phyloP scores from a whole-genome alignment of 2,888 invertebrate species.

The Geophilus truncorum region DNA sequence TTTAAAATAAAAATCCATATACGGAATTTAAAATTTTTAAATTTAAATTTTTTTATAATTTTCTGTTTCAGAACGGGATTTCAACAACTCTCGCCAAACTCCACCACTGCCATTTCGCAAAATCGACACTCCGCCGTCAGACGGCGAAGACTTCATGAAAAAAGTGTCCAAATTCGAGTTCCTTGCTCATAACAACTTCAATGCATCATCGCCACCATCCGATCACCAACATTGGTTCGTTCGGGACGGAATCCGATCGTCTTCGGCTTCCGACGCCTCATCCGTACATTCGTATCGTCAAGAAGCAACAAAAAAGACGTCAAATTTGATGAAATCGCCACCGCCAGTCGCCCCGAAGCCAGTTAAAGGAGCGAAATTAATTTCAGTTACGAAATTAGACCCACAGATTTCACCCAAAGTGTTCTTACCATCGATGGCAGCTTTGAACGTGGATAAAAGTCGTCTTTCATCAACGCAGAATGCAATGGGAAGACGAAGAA shows the following conservation, averaged over 20 bases:
- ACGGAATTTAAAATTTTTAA: too few species aligned
- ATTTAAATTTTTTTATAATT: not conserved
- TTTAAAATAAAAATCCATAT: too few species aligned
- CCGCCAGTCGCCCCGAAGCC: not conserved
- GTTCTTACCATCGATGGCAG: slow-evolving; percentile 69
- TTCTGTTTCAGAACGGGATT: too few species aligned
- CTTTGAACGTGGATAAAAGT: slow-evolving; percentile 46
- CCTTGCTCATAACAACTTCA: slow-evolving; percentile 57
- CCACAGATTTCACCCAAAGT: slow-evolving; percentile 64
- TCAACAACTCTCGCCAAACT: not conserved
- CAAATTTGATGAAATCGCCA: not conserved
- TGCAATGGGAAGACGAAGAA: slow-evolving; percentile 34
- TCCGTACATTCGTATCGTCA: not conserved
- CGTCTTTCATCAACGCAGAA: slow-evolving; percentile 39
- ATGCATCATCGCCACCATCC: slow-evolving; percentile 35
- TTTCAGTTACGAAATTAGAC: slow-evolving; percentile 32
- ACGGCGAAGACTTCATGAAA: slow-evolving; percentile 60
- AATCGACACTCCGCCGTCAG: slow-evolving; percentile 41
- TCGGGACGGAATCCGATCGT: slow-evolving; percentile 37
- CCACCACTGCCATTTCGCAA: not conserved
- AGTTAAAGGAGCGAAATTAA: not conserved
- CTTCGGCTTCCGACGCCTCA: slow-evolving; percentile 2
- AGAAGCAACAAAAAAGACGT: not conserved
- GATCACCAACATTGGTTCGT: slow-evolving; percentile 39
- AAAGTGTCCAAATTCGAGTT: slow-evolving; percentile 77